Base-by-base conservation (phyloP, 2,797 vertebrate species). In the Acanthurus tractus region DNA sequence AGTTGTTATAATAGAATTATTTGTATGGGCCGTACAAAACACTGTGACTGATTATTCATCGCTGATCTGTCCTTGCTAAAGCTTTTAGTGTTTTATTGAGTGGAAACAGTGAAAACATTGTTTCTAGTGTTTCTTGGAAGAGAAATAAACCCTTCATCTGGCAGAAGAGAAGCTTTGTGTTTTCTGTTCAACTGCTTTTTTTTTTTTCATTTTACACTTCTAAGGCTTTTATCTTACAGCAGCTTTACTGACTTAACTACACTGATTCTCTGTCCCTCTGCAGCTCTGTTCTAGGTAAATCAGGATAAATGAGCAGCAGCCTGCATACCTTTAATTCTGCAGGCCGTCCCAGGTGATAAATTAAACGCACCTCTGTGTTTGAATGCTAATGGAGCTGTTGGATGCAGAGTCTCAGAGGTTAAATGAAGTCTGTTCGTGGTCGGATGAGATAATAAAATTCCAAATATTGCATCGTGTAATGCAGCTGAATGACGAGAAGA, bases 321-420 rank as follows among this genome's bases (percentile, higher is more conserved):
- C 44, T 55, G 63, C 9, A 1, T 40, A 14, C 53, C 44, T 72
- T 64, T 49, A 62, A 45, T 62, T 52, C 72, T 54, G 25, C 25
- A 29, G 25, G 25, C 25, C 25, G 3, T 29, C 25, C 25, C 25
- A 29, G 58, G 76, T 78, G 70, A 71, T 68, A 38, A 78, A 84
- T 80, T 68, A 80, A 78, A 52, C 7, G 0, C 45, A 61, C 25
- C 25, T 29, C 42, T 38, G 40, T 23, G 59, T 74, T 76, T 77
- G 74, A 79, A 81, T 86, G 67, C 70, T 64, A 86, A 77, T 83
- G 36, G 56, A 81, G 55, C 64, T 67, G 62, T 36, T 46, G 73
- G 64, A 58, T 0, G 18, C 29, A 6, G 17, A 20, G 70, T 76
- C 25, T 63, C 63, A 13, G 67, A 79, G 63, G 81, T 80, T 72